Percentiles rank a stretch among this genome's conserved stretches.
These are phyloP conservation scores for Helleia helle DNA, from an alignment of 2,888 invertebrate genomes.

Conservation along the genomic window DNA sequence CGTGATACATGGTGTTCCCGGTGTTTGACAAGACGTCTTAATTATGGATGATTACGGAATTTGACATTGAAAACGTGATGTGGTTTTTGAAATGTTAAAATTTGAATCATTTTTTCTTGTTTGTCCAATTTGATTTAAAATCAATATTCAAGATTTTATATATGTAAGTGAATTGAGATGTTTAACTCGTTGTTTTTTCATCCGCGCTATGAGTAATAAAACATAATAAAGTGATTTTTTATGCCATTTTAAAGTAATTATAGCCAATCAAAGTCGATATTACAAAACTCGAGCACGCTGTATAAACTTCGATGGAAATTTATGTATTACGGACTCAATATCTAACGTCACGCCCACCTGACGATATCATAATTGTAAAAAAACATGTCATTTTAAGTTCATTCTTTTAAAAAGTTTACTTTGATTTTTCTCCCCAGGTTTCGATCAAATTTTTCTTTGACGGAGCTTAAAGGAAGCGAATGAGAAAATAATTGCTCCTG, in stretches of 20 bases:
- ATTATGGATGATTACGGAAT: background rate
- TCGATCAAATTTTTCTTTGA: conserved; percentile 61
- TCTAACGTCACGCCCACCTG: conserved; percentile 47
- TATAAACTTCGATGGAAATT: conserved; percentile 33
- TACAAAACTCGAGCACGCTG: conserved; percentile 25
- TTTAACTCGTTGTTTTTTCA: no score
- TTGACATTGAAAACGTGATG: background rate
- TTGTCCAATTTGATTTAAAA: no score
- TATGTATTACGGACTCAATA: conserved; percentile 34
- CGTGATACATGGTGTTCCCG: conserved; percentile 34
- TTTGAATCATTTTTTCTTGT: background rate
- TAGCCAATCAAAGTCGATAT: background rate
- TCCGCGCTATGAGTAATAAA: no score
- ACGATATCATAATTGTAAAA: conserved; percentile 53
- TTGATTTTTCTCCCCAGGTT: conserved; percentile 51
- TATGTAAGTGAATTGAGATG: no score
- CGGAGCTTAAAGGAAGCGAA: conserved; percentile 40
- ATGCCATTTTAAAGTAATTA: no score
- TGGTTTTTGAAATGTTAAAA: background rate
- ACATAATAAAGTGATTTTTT: no score
- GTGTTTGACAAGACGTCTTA: background rate
- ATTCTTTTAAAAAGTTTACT: conserved; percentile 45
- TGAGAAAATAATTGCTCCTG: conserved; percentile 55
- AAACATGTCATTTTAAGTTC: conserved; percentile 38
- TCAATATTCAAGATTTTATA: no score